Conservation (phyloP, 1,140 invertebrate species). For the Drosophila mayri region DNA sequence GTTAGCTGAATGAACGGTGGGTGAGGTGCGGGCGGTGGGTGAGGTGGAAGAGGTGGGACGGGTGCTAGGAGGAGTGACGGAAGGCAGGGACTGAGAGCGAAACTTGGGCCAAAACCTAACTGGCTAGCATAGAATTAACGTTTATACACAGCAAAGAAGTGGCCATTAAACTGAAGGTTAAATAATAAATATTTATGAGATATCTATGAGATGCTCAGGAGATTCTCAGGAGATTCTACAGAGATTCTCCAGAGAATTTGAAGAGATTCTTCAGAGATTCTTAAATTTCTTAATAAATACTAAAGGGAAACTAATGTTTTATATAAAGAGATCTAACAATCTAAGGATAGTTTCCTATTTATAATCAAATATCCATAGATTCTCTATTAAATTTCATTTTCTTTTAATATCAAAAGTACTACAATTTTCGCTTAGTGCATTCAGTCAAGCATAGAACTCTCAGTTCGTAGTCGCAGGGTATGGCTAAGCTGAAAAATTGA, state of each 20-base stretch:
- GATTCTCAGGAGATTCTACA: too few species aligned
- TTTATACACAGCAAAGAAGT: constrained; percentile 23
- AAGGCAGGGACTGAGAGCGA: constrained; percentile 23
- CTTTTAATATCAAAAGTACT: fast-evolving
- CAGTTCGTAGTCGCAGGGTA: not conserved
- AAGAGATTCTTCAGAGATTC: too few species aligned
- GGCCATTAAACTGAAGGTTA: not conserved
- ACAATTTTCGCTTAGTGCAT: constrained; percentile 1
- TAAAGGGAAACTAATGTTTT: not conserved
- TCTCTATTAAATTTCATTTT: not conserved
- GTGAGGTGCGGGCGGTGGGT: constrained; percentile 2
- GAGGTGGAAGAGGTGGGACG: not conserved
- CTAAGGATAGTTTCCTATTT: too few species aligned
- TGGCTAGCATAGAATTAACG: constrained; percentile 55
- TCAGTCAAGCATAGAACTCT: constrained; percentile 3
- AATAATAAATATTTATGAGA: constrained; percentile 1
- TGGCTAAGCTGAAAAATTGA: constrained; percentile 54
- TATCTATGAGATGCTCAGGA: not conserved
- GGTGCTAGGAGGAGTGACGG: not conserved
- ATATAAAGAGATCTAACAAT: not conserved
- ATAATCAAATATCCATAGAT: not conserved
- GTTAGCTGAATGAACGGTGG: constrained; percentile 65
- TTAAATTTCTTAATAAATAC: too few species aligned
- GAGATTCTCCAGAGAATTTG: not conserved
- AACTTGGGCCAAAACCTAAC: constrained; percentile 28